Base-by-base conservation (phyloP, 2,797 vertebrate genomes). In the Urocyon cinereoargenteus region DNA sequence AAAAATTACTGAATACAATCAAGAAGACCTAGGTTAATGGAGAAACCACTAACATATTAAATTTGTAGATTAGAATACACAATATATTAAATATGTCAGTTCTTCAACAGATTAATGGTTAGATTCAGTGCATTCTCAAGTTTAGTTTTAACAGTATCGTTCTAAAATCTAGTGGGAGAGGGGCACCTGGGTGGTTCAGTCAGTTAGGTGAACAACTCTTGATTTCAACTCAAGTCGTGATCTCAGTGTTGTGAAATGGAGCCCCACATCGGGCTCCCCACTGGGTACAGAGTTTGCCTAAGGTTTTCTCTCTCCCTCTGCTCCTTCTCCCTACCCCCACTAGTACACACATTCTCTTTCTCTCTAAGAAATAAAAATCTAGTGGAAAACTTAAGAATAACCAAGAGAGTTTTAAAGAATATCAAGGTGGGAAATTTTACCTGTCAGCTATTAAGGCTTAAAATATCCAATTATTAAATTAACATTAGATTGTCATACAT, bases 401-500 rank as follows among this genome's bases (percentile, higher is more conserved):
- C 79, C 24, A 36, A 68, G 64, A 90, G 72, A 53, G 18, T 93
- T 91, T 78, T 90, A 70, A 86, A 79, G 61, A 85, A 24, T 10
- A 78, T 85, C n/a, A 84, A 79, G 40, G 26, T 91, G 40, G 11
- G 53, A 95, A 91, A 86, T 86, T 78, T 82, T 31, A 40, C 72
- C 55, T 64, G 57, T 21, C 26, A 68, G 51, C 31, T 75, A 22
- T 70, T 70, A 86, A 86, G n/a, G 70, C 53, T 62, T 82, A 66
- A 55, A 86, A 86, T 51, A 73, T 77, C 19, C 21, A 77, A 2
- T 86, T 34, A 75, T 64, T 90, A 83, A 89, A 34, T 64, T 53
- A 85, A 13, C 40, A 64, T 73, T 21, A 53, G 61, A 53, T 85
- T 53, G 9, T 26, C 21, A 75, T 75, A 59, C 9, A 68, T 13